These are phyloP conservation scores for Mus caroli DNA, from an alignment of 2,797 vertebrate genomes.

Conservation along the genomic window DNA sequence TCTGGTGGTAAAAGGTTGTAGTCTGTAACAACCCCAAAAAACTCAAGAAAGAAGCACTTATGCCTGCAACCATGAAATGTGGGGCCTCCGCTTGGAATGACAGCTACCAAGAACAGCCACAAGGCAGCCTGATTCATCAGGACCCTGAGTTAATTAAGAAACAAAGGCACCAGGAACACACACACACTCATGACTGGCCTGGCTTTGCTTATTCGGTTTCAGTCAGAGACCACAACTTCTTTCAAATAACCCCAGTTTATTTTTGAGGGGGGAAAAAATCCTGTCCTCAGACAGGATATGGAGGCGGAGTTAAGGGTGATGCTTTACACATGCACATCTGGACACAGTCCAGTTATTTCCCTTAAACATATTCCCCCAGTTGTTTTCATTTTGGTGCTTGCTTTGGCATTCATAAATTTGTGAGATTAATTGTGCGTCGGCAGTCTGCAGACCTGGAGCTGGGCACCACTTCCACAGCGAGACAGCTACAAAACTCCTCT, in stretches of 20 bases:
- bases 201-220: conserved; percentile 85
- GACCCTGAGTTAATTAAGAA: conserved; percentile 65
- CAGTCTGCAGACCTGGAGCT: conserved; percentile 86
- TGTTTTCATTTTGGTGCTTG: conserved; percentile 91
- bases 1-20: conserved; percentile 40
- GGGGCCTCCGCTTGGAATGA: background rate
- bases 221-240: conserved; percentile 86
- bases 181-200: conserved; percentile 78
- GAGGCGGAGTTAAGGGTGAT: conserved; percentile 89
- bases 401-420: conserved; percentile 91
- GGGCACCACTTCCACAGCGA: conserved; percentile 83
- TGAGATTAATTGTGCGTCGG: conserved; percentile 90
- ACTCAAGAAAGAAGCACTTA: conserved; percentile 37
- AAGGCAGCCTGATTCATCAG: conserved; percentile 66
- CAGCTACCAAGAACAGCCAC: conserved; percentile 41
- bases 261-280: conserved; percentile 86
- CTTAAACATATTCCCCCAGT: conserved; percentile 90
- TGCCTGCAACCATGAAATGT: background rate
- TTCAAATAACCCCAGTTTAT: conserved; percentile 88
- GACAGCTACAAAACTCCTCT: conserved; percentile 85
- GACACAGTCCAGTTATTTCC: conserved; percentile 88
- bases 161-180: conserved; percentile 78
- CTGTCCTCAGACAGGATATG: conserved; percentile 89
- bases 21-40: background rate
- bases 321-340: conserved; percentile 91